Conservation (phyloP, 2,797 vertebrate species). For the Margarornis squamiger region DNA sequence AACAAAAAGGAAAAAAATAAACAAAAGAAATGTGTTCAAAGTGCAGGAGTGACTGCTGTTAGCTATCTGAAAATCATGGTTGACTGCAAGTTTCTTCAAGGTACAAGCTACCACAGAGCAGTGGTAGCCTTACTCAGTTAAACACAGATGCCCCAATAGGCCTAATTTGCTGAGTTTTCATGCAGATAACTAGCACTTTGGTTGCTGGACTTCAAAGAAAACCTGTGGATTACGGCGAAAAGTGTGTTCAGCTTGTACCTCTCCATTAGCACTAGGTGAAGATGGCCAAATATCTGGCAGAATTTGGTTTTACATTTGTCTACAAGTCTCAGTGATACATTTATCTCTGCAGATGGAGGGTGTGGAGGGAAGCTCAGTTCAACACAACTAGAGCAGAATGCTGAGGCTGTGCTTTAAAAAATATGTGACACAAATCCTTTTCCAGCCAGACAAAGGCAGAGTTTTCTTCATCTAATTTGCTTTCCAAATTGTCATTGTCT, state of each 20-base stretch:
- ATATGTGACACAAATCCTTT: not conserved
- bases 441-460: not conserved
- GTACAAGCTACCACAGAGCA: not conserved
- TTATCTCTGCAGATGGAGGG: not conserved
- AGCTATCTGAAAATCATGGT: not conserved
- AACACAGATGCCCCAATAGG: not conserved
- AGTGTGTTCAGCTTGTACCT: accelerated
- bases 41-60: not conserved
- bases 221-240: not conserved
- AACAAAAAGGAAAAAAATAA: not conserved
- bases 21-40: not conserved
- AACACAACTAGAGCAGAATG: not conserved
- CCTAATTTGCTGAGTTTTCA: not conserved
- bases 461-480: not conserved
- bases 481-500: not conserved
- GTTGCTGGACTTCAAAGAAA: not conserved
- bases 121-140: not conserved
- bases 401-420: not conserved
- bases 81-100: not conserved
- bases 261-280: not conserved
- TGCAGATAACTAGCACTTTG: not conserved
- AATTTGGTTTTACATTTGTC: not conserved
- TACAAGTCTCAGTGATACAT: not conserved
- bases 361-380: not conserved
- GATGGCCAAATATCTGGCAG: not conserved